phyloP scores from a whole-genome alignment of 2,113 vertebrate species.

The Triplophysa rosa region DNA sequence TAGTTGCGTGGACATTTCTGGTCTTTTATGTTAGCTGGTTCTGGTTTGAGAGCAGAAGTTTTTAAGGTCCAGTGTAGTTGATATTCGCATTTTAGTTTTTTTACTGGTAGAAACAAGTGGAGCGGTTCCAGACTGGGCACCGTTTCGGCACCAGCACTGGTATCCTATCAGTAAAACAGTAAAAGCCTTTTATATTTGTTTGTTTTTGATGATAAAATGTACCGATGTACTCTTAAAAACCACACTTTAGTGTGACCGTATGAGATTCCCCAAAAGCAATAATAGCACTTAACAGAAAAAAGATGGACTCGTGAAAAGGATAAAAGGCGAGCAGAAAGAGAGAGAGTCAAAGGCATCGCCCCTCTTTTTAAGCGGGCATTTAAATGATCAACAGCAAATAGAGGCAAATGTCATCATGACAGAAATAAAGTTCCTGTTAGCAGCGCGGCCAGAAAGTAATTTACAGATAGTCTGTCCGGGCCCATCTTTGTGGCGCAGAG shows the following conservation, averaged over 20 bases:
- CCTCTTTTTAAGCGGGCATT: constrained; percentile 86
- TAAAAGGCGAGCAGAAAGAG: constrained; percentile 63
- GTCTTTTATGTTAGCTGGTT: too few species aligned
- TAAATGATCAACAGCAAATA: constrained; percentile 94
- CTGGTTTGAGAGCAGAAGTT: too few species aligned
- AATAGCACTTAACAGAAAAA: constrained; percentile 51
- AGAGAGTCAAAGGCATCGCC: constrained; percentile 63
- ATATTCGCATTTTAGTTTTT: too few species aligned
- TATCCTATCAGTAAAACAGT: background rate
- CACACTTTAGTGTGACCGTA: background rate
- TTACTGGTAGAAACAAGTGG: too few species aligned
- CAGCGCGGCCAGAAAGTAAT: constrained; percentile 98
- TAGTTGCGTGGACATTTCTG: too few species aligned
- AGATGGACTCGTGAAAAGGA: constrained; percentile 54
- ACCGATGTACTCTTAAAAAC: background rate
- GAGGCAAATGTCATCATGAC: constrained; percentile 95
- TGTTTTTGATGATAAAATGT: constrained; percentile 1
- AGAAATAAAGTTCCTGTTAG: constrained; percentile 99
- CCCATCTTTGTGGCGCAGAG: constrained; percentile 96
- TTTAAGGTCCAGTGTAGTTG: too few species aligned
- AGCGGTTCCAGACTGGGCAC: too few species aligned
- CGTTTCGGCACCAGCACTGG: too few species aligned
- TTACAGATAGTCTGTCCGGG: constrained; percentile 99
- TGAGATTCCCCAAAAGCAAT: constrained; percentile 46
- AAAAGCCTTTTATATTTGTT: constrained; percentile 36